Evolutionary conservation across 2,888 invertebrate genomes (phyloP).

Genomic region (Ectropis crepuscularia): DNA sequence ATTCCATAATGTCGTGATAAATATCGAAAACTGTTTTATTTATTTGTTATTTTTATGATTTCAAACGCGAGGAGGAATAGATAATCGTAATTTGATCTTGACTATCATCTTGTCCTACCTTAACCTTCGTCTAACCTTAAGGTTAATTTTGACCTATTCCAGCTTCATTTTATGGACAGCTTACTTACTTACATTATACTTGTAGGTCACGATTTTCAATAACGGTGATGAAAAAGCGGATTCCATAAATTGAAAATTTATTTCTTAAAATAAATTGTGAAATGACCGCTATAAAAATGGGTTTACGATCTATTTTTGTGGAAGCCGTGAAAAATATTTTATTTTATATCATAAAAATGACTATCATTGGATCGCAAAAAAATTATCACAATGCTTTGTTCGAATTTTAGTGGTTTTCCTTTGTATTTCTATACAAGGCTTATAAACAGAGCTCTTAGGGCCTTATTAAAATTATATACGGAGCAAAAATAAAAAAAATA

Average conservation of each 20-base stretch:
- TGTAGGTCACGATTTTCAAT: neutral
- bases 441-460: too few species aligned
- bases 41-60: too few species aligned
- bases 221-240: neutral
- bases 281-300: slow-evolving; percentile 4
- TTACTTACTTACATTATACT: too few species aligned
- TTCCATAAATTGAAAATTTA: slow-evolving; percentile 3
- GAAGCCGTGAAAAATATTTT: slow-evolving; percentile 6
- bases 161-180: too few species aligned
- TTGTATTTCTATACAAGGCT: too few species aligned
- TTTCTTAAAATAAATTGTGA: neutral
- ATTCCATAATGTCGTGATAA: too few species aligned
- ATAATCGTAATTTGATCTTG: too few species aligned
- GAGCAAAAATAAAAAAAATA: neutral
- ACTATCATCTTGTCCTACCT: too few species aligned
- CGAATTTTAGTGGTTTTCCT: neutral
- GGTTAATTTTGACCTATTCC: too few species aligned
- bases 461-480: neutral
- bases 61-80: too few species aligned
- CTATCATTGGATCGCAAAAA: neutral
- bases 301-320: slow-evolving; percentile 7
- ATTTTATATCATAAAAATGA: slow-evolving; percentile 8
- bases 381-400: neutral
- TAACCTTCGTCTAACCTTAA: too few species aligned
- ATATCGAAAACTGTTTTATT: too few species aligned